Evolutionary conservation across 2,888 invertebrate species (phyloP).

Genomic region (Pollenia labialis): DNA sequence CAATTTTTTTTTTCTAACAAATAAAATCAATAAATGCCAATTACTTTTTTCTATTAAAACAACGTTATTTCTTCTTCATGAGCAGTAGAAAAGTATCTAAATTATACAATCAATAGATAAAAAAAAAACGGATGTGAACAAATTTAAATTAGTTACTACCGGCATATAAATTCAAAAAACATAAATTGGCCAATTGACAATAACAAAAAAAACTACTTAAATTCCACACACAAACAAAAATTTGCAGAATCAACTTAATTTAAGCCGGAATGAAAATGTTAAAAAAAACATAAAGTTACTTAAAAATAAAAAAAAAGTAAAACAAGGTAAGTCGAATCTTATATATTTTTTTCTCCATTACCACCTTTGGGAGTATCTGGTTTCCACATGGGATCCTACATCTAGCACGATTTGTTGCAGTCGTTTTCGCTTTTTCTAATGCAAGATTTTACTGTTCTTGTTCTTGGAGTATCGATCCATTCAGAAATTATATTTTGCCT

Average conservation of each 20-base stretch:
- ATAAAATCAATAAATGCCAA: constrained; percentile 6
- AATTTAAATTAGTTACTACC: constrained; percentile 30
- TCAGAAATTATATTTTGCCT: too few species aligned
- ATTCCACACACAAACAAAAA: too few species aligned
- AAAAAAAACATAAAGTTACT: constrained; percentile 12
- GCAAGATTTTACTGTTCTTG: too few species aligned
- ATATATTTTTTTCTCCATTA: too few species aligned
- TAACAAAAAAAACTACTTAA: neutral
- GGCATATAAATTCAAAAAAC: constrained; percentile 30
- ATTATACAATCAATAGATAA: neutral
- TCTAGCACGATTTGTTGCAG: too few species aligned
- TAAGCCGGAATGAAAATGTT: neutral
- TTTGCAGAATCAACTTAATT: constrained; percentile 27
- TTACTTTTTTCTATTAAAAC: neutral
- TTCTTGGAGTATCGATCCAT: too few species aligned
- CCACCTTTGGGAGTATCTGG: too few species aligned
- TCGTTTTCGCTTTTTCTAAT: too few species aligned
- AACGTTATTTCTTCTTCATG: neutral
- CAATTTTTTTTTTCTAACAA: neutral
- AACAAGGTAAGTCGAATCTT: too few species aligned
- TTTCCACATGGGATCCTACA: too few species aligned
- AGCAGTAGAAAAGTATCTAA: neutral
- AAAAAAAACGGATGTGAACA: constrained; percentile 7
- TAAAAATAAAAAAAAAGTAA: neutral
- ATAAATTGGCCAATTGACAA: constrained; percentile 40